These are phyloP conservation scores for Parnassius mnemosyne DNA, from an alignment of 2,888 invertebrate genomes.

Conservation along the genomic window DNA sequence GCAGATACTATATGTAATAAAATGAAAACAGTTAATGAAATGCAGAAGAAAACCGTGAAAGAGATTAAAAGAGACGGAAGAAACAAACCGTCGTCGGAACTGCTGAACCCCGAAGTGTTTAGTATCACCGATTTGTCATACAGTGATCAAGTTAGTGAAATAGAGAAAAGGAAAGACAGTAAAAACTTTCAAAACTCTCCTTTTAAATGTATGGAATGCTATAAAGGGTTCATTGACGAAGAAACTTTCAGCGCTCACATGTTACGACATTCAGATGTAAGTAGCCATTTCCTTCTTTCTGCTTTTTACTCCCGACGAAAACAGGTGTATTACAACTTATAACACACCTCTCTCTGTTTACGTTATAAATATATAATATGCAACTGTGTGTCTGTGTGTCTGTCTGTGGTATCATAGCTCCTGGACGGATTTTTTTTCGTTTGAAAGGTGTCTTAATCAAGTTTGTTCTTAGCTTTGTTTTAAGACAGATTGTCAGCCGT, in stretches of 20 bases:
- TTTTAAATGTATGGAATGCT: slow-evolving; percentile 25
- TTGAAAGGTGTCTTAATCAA: no score
- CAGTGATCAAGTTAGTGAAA: slow-evolving; percentile 21
- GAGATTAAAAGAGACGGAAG: background rate
- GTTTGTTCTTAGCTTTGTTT: no score
- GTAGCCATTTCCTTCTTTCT: slow-evolving; percentile 5
- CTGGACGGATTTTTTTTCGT: no score
- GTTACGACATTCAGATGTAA: slow-evolving; percentile 23
- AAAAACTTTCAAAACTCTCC: slow-evolving; percentile 23
- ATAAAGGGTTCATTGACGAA: slow-evolving; percentile 26
- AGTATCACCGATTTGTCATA: slow-evolving; percentile 2
- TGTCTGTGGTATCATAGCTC: no score
- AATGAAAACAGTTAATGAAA: background rate
- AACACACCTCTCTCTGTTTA: no score
- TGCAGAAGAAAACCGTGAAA: background rate
- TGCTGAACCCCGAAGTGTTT: background rate
- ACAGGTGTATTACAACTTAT: no score
- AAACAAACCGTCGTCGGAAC: background rate
- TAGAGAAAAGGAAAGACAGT: slow-evolving; percentile 20
- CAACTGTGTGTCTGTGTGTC: no score
- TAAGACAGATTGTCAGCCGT: no score
- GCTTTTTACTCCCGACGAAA: no score
- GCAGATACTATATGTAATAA: no score
- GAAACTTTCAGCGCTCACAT: slow-evolving; percentile 15
- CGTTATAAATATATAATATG: no score